Evolutionary conservation across 1,140 invertebrate species (phyloP), one percentile per base, ranked within the genome.

Genomic region (Brachionus angularis): DNA sequence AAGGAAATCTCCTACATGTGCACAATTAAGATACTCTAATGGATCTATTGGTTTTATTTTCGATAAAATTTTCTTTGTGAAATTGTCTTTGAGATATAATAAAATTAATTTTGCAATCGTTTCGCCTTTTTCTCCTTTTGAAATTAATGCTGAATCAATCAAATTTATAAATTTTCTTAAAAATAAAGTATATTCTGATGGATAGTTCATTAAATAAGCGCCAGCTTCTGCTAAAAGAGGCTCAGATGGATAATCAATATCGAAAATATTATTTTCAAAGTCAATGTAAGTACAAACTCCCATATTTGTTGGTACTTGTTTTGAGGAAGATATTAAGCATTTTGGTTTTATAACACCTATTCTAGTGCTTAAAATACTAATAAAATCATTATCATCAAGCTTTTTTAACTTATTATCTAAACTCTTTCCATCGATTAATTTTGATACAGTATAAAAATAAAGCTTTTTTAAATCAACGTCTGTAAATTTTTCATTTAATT

Each of bases 231-330:
- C 52, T 3, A 55, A 5, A 8, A 55, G 16, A 18, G 52, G 52
- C 16, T 55, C 52, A 21, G 52, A 55, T 16, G 52, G 52, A 55
- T 55, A 55, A 14, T 12, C 21, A 34, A 55, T 55, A 34, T 55
- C 52, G 23, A 55, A 55, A 34, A 55, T 10, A 34, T 34, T n/a
- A 18, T 55, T 55, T 34, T 34, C 23, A 33, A 18, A 34, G 2
- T 2, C 18, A 4, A 21, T 33, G 36, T 55, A 55, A 55, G 23
- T 18, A n/a, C 52, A 55, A 36, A 55, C 52, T 4, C 31, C 52
- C 52, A 55, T 55, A 21, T 55, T 34, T 4, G 2, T 55, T 10
- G 52, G 31, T 1, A 55, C 52, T 21, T 36, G 5, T 16, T 55
- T 5, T 36, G 34, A 33, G 8, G 16, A 36, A 36, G n/a, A 36